Evolutionary conservation across 2,797 vertebrate species (phyloP), one percentile per base, ranked within the genome.

Genomic region (Parauchenoglanis ngamensis): DNA sequence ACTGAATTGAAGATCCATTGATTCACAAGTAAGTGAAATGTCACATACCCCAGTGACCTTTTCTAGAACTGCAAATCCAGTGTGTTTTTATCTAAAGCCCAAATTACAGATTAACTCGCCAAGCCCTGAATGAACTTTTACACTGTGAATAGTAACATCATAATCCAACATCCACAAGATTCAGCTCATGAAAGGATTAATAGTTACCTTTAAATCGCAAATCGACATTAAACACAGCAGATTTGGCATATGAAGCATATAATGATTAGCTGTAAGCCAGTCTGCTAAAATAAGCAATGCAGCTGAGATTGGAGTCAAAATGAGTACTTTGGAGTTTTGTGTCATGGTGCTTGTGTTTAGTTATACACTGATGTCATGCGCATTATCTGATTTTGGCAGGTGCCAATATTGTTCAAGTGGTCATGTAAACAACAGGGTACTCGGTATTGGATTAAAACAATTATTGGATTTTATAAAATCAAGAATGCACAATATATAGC

Each of bases 51-150:
- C 46, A 54, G 1, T 28, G 25, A 54, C 75, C 52, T 56, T 28
- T 31, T 19, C 10, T 25, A 23, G 25, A 40, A 13, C 21, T 79
- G 31, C 56, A 57, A 59, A 25, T 59, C 23, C 40, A 19, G 57
- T 63, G 35, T 17, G 23, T 46, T 46, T 67, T 82, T 52, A 28
- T 28, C 17, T 31, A 31, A 49, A 67, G 1, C 44, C 13, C 44
- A 49, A 82, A 49, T 82, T 19, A 82, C 46, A 67, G 80, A 82
- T 65, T 82, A 82, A 82, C 79, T 65, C 78, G 12, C 35, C 44
- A 23, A 61, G 1, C 35, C 78, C 46, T 15, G 13, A 63, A 17
- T 61, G 56, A 61, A 44, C 57, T 61, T 65, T 81, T 13, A 59
- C 28, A 59, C 1, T 23, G 21, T 4, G 11, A 63, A 28, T 1